Percentiles rank a stretch among this genome's conserved stretches.
phyloP scores from a whole-genome alignment of 2,797 vertebrate species.

The Gambelia wislizenii region DNA sequence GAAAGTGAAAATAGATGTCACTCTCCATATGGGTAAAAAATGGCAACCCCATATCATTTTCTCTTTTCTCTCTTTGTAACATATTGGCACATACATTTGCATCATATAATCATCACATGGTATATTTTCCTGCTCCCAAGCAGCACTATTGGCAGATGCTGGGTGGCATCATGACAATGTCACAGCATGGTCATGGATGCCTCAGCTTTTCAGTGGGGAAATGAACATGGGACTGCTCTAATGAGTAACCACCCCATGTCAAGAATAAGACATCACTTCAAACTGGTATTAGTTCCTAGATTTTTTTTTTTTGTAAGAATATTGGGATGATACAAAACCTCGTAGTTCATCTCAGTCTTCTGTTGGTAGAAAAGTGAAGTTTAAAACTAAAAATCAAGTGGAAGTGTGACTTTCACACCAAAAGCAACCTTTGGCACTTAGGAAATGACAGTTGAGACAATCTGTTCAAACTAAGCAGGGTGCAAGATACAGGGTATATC shows the following conservation, averaged over 20 bases:
- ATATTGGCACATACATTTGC: background rate
- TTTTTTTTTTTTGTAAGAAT: background rate
- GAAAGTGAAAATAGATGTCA: background rate
- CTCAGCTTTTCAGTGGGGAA: background rate
- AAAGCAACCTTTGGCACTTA: background rate
- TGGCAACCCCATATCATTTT: no score
- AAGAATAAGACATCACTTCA: background rate
- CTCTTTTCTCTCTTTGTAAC: no score
- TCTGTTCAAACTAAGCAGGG: constrained; percentile 3
- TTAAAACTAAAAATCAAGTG: background rate
- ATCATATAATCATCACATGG: background rate
- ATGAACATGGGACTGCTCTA: background rate
- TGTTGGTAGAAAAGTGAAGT: background rate
- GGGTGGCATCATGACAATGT: background rate
- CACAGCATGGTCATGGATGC: background rate
- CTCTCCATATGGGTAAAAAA: no score
- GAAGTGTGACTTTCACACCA: background rate
- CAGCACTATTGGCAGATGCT: background rate
- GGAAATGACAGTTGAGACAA: background rate
- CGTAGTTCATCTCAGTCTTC: background rate
- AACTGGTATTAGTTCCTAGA: background rate
- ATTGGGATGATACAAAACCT: background rate
- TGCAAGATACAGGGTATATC: background rate
- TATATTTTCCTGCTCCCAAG: background rate
- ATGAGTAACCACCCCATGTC: background rate